A percentile compares a stretch with the other conserved stretches of the same genome.
phyloP scores from a whole-genome alignment of 1,140 invertebrate genomes.

The Leptinotarsa lineolata region DNA sequence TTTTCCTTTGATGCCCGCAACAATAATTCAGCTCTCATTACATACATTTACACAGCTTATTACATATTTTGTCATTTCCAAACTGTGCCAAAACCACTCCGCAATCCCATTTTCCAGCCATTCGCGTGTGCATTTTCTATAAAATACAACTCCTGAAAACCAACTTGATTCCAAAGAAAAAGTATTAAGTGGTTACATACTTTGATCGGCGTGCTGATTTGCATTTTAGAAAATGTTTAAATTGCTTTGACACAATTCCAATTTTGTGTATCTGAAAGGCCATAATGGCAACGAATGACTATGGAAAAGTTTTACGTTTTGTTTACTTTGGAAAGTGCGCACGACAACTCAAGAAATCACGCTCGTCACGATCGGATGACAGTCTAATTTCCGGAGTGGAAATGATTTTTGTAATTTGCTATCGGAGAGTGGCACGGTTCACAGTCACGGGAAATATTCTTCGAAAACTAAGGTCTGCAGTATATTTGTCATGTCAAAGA shows the following conservation, averaged over 20 bases:
- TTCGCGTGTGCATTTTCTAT: neutral
- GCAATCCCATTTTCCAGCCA: neutral
- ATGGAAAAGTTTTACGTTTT: slow-evolving; percentile 15
- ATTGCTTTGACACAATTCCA: slow-evolving; percentile 26
- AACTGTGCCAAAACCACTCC: neutral
- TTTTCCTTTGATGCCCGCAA: too few relatives aligned
- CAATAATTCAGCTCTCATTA: too few relatives aligned
- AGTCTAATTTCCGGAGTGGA: slow-evolving; percentile 11
- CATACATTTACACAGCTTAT: neutral
- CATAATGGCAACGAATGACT: slow-evolving; percentile 16
- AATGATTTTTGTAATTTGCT: slow-evolving; percentile 13
- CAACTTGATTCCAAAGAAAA: neutral
- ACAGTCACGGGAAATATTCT: too few relatives aligned
- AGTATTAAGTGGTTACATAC: neutral
- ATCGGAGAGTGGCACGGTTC: neutral
- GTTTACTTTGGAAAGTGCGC: neutral
- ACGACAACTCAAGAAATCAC: slow-evolving; percentile 5
- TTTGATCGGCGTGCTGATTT: slow-evolving; percentile 13
- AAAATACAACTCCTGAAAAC: neutral
- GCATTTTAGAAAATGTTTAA: slow-evolving; percentile 24
- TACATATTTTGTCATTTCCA: neutral
- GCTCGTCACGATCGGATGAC: slow-evolving; percentile 8
- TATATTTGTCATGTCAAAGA: too few relatives aligned
- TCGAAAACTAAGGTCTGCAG: too few relatives aligned
- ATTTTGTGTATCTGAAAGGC: slow-evolving; percentile 10